These are phyloP conservation scores for Penaeus japonicus DNA, from an alignment of 1,140 invertebrate species.

Conservation along the genomic window DNA sequence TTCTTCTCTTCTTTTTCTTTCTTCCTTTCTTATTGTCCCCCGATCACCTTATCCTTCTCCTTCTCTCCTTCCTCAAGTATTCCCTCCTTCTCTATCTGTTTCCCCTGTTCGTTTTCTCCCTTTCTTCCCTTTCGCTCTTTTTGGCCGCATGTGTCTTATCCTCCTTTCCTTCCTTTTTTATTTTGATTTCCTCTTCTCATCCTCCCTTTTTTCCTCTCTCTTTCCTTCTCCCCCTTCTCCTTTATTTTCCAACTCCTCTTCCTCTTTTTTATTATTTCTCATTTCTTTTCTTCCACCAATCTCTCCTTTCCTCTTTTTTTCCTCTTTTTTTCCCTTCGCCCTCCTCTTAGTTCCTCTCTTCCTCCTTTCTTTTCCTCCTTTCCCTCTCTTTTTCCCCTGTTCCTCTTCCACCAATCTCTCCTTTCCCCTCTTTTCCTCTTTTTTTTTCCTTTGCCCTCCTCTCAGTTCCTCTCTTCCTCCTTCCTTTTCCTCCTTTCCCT, in stretches of 20 bases:
- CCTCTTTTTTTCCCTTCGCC: neutral
- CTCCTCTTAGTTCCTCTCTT: neutral
- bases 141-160: neutral
- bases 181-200: neutral
- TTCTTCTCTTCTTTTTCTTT: too few species aligned
- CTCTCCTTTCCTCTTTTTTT: neutral
- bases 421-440: neutral
- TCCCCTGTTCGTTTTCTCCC: too few species aligned
- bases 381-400: neutral
- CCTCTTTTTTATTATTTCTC: neutral
- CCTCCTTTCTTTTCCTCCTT: neutral
- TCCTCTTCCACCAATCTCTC: neutral
- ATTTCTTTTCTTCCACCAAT: neutral
- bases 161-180: neutral
- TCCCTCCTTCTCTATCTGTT: too few species aligned
- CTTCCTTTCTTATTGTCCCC: too few species aligned
- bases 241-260: neutral
- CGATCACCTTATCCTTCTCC: too few species aligned
- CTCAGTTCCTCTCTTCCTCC: neutral
- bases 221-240: neutral
- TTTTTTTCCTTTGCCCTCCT: neutral
- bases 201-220: neutral
- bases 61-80: too few species aligned
- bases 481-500: slow-evolving; percentile 3
- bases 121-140: too few species aligned